Base-by-base conservation (phyloP, 1,140 invertebrate genomes). In the Drosophila sturtevanti region DNA sequence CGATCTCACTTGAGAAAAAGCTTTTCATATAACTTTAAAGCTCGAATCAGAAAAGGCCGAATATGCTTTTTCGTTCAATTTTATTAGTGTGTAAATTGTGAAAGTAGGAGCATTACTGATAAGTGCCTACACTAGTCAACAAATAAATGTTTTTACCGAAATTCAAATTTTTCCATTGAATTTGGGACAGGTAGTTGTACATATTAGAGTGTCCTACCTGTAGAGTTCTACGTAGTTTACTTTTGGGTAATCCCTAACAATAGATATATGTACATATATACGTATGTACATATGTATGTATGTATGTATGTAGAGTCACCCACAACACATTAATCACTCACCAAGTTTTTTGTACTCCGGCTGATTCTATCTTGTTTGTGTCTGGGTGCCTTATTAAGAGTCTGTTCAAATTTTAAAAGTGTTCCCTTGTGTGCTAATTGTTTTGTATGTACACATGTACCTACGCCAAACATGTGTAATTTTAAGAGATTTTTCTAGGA, bases 21-120 rank as follows among this genome's bases (percentile, higher is more conserved):
- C 72, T 73, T 73, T 67, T 9, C 31, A 37, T 27, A 38, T 10
- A 37, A 31, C 63, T 69, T 65, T 41, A 35, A 37, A 38, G 70
- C 72, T 18, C 52, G 68, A 37, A n/a, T 38, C 44, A 63, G 67
- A 81, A 70, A 85, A 81, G 70, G 66, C 71, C 60, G 64, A 41
- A 38, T 65, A 63, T 58, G 72, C 56, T 62, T 31, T 63, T 68
- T 68, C 59, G 68, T 48, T 48, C 1, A 48, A 21, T 48, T 44
- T 48, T 48, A 48, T 48, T 48, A 64, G 64, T 79, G 71, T 65
- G 63, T 34, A 38, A 69, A 59, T 79, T 82, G 82, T 81, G 82
- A 86, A 86, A 86, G 82, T 87, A 60, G 55, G 34, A 63, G 27
- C 55, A 31, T n/a, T 48, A 38, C 34, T 63, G 64, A 81, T 80